Conservation (phyloP, 2,113 vertebrate species). For the Coryphaenoides rupestris region DNA sequence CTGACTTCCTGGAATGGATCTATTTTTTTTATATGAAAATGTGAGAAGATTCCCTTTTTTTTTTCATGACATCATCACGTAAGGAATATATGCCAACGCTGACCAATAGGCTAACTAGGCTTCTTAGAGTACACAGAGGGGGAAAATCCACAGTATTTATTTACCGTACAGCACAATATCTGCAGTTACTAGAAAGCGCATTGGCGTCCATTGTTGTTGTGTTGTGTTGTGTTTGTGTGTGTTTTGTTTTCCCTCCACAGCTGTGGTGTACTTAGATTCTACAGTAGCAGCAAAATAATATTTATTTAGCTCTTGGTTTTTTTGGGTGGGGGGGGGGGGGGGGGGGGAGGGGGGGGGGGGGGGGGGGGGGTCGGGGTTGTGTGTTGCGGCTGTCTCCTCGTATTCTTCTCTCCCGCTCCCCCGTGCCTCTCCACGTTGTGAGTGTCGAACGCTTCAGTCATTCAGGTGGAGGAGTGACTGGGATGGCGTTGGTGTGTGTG, state of each 20-base stretch:
- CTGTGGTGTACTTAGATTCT: constrained; percentile 16
- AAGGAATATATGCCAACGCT: constrained; percentile 17
- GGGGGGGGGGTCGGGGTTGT: too few relatives aligned
- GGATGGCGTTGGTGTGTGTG: constrained; percentile 54
- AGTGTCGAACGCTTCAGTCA: constrained; percentile 75
- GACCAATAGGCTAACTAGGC: neutral
- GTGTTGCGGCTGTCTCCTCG: constrained; percentile 58
- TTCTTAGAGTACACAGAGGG: neutral
- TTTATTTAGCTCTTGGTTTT: constrained; percentile 14
- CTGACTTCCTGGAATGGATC: neutral
- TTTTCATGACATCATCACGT: too few relatives aligned
- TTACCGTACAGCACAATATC: neutral
- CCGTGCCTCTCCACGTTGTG: constrained; percentile 59
- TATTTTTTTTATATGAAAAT: too few relatives aligned
- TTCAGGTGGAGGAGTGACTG: constrained; percentile 71
- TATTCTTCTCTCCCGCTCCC: constrained; percentile 53
- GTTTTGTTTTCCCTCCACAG: constrained; percentile 32
- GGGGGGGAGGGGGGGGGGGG: too few relatives aligned
- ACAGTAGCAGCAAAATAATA: constrained; percentile 33
- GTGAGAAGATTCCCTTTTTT: neutral
- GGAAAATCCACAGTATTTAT: neutral
- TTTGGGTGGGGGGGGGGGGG: too few relatives aligned
- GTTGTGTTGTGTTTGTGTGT: constrained; percentile 16
- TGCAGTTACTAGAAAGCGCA: too few relatives aligned
- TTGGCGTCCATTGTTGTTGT: too few relatives aligned